Evolutionary conservation across 2,113 vertebrate species (phyloP), one percentile per base, ranked within the genome.

Genomic region (Scolopax mira): DNA sequence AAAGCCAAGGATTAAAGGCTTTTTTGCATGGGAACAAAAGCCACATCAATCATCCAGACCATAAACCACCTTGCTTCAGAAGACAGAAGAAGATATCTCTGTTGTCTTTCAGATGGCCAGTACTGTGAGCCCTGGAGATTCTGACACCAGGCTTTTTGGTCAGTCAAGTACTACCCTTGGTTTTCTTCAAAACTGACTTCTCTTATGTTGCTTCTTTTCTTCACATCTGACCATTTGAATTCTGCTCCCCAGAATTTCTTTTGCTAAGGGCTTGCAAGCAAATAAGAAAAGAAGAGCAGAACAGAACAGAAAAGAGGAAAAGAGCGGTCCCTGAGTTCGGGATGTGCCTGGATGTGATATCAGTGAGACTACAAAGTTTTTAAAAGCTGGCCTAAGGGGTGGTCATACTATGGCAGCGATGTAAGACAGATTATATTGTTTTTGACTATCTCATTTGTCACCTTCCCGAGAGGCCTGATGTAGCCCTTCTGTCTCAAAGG

Each of bases 21-120:
- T 72, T 57, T 84, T 82, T 77, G 11, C 65, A 30, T 71, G 75
- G 61, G 60, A 93, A 88, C 48, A 86, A 88, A 93, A 55, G 12
- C 42, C 48, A 66, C 42, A 73, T 70, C 51, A 39, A 25, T 58
- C 30, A 52, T 69, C 46, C 48, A 67, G 51, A 33, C 48, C 22
- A 31, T 62, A 54, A 80, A 88, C 8, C 35, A 48, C n/a, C 22
- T 86, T 23, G 17, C 23, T 86, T 81, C 1, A 5, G 33, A 88
- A 81, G 64, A 41, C 39, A 67, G 42, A n/a, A 64, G 55, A 54
- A 85, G 72, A 15, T 18, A 24, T 4, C 31, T 74, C 44, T 90
- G 12, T 46, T 67, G 33, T 91, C 33, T 80, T 18, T 54, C 51
- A n/a, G 33, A 41, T 60, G 28, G 13, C 22, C 27, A 61, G 5